Base-by-base conservation (phyloP, 30 jellyfish, hydroid and myxozoan genomes). In the Chrysaora quinquecirrha region DNA sequence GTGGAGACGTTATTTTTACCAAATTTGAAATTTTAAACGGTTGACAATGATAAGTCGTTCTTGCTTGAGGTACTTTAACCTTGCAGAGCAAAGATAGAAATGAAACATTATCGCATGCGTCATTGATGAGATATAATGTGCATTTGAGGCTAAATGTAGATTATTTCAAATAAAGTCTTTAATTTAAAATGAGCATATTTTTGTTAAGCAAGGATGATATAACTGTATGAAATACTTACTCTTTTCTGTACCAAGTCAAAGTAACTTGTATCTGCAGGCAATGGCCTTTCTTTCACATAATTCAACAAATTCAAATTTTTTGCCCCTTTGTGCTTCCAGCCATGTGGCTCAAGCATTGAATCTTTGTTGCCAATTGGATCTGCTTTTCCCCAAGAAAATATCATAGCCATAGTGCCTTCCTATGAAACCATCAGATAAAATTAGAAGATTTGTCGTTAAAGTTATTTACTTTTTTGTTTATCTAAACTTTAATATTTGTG, bases 11-110 rank as follows among this genome's bases (percentile, higher is more conserved):
- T 1, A 48, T 3, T 11, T 67, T 33, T 11, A 30, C 70, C 58
- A 80, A 14, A 47, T 48, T 64, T 11, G 75, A 33, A 19, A 67
- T 16, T 49, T 49, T 80, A 22, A 27, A 54, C 1, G 74, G 50
- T 25, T 74, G 65, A 34, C 91, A 80, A 83, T 84, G 67, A 58
- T 80, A 80, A 9, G 91, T 68, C 20, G 91, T 80, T 34, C 24
- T 10, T 14, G 30, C 30, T n/a, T 64, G 50, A 0, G 91, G 91
- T 28, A 80, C 83, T 70, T 28, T 65, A 14, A 80, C 75, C 91
- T 80, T 25, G 32, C 7, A 56, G 7, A 56, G 21, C 18, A 1
- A 27, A 65, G 9, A 43, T 12, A 67, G 7, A 1, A 22, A 52
- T 47, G 24, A 18, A 38, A 7, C 28, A 20, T 50, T 18, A n/a